Evolutionary conservation across 2,888 invertebrate species (phyloP).

Genomic region (Phymatocera aterrima): DNA sequence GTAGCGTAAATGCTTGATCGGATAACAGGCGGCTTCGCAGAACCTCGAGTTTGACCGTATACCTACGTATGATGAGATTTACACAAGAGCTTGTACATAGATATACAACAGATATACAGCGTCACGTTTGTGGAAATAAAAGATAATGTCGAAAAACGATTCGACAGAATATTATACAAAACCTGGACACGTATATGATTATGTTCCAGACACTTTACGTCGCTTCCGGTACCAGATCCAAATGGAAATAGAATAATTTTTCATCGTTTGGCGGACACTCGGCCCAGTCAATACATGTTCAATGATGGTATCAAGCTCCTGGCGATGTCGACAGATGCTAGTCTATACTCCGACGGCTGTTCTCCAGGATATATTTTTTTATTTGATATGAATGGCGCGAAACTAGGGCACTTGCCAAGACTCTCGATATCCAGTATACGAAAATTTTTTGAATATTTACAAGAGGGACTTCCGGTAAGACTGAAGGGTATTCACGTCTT

Average conservation of each 20-base stretch:
- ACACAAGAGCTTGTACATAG: neutral
- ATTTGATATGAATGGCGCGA: constrained; percentile 82
- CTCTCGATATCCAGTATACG: constrained; percentile 78
- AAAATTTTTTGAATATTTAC: constrained; percentile 82
- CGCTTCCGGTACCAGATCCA: constrained; percentile 78
- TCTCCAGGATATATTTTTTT: constrained; percentile 81
- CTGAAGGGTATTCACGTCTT: constrained; percentile 82
- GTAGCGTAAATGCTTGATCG: neutral
- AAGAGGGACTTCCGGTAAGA: constrained; percentile 82
- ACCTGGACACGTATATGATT: neutral
- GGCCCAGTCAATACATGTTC: constrained; percentile 79
- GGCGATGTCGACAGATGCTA: constrained; percentile 79
- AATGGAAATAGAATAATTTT: constrained; percentile 80
- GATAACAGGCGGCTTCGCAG: neutral
- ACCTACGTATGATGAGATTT: neutral
- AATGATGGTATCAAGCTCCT: constrained; percentile 79
- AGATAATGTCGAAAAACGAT: neutral
- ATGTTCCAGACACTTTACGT: constrained; percentile 76
- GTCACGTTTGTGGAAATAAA: neutral
- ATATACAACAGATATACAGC: neutral
- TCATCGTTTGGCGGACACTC: constrained; percentile 78
- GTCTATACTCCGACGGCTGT: constrained; percentile 78
- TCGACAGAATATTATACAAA: neutral
- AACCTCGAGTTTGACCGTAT: neutral
- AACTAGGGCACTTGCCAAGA: constrained; percentile 78